Base-by-base conservation (phyloP, 2,113 vertebrate species). In the Halichoerus grypus region DNA sequence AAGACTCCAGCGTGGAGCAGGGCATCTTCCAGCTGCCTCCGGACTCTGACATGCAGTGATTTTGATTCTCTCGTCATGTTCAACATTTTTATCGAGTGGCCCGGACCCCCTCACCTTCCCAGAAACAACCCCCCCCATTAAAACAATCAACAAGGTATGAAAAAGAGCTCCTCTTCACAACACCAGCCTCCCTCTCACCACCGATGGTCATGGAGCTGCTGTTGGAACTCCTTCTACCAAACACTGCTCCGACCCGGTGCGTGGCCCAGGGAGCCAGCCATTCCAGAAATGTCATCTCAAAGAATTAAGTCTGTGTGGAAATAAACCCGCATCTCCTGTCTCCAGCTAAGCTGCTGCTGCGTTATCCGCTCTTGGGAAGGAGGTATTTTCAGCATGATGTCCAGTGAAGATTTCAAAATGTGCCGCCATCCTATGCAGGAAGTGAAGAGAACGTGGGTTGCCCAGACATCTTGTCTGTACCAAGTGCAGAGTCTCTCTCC, bases 191-290 rank as follows among this genome's bases (percentile, higher is more conserved):
- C 39, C 10, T 5, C 21, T 11, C 16, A 31, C 14, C n/a, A 26
- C 24, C 3, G 0, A 69, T 15, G 46, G 71, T 26, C 26, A 26
- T 0, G 10, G 24, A 51, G 24, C 31, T 63, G 16, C 4, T 1
- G 18, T 11, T 33, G 51, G n/a, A 49, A 33, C 13, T 61, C 12
- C 83, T 84, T 65, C n/a, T 42, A 6, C 22, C 36, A 81, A 55
- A 57, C 2, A 19, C 33, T 28, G 7, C 5, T 87, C 28, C 7
- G 0, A 16, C 18, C n/a, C 51, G 18, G 9, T 9, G 0, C 16
- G 39, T 2, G 61, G 10, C 13, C 28, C 10, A 5, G 5, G 2
- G 33, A 15, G 42, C 5, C 31, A 42, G 5, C 12, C n/a, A 5
- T 36, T 69, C 24, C 57, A 86, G 39, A 61, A 63, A 77, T 19